Base-by-base conservation (phyloP, 2,113 vertebrate species). In the Vombatus ursinus region DNA sequence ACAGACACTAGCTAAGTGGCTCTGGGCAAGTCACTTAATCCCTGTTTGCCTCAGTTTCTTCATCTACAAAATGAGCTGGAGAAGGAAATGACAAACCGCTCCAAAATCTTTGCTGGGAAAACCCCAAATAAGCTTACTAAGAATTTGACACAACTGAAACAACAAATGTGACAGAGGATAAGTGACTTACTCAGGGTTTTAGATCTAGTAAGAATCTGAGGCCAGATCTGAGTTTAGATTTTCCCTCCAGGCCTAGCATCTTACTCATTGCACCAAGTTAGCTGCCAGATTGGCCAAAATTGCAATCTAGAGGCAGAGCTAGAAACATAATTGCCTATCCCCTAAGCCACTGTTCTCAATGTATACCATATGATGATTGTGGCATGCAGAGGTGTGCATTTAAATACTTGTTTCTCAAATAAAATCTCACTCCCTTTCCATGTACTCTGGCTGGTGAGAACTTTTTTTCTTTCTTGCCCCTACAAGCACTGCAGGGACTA, bases 321-420 rank as follows among this genome's bases (percentile, higher is more conserved):
- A 68, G 31, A 68, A 68, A 68, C 26, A 9, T 31, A 28, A 10
- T 14, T 28, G 14, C 11, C 57, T 19, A 12, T 37, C 1, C 11
- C 28, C 31, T 28, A 37, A 28, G 12, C 28, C 31, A 37, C 23
- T 57, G 26, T 57, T 57, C 92, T 95, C 12, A 91, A 96, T 94
- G 23, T 94, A 3, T 68, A 50, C 52, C 93, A 7, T 52, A 26
- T 95, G 91, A 93, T 24, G n/a, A n/a, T 84, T 90, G 0, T 57
- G 57, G 28, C 10, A 77, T 95, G n/a, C 57, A 89, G 61, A 52
- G 49, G 31, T 94, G 50, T 90, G 23, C 57, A 91, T 68, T 90
- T 48, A 94, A 96, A 61, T 94, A 92, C 61, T 94, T 95, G 44
- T 51, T 90, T 92, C 14, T 96, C 90, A 28, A 95, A 37, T 47